Base-by-base conservation (phyloP, 2,888 invertebrate genomes). In the Ophraella communa region DNA sequence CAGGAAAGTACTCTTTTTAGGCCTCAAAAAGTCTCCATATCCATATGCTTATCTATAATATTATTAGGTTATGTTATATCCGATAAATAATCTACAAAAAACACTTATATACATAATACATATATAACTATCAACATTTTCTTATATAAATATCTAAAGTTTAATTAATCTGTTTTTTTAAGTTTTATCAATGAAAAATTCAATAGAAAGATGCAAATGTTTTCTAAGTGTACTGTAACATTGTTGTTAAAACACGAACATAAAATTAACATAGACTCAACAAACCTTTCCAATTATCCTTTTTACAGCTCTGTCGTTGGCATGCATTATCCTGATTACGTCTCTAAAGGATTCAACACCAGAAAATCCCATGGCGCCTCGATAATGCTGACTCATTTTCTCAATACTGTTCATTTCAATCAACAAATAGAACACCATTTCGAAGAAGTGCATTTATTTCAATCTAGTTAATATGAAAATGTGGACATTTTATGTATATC, bases 271-370 rank as follows among this genome's bases (percentile, higher is more conserved):
- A 76, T 75, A 74, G 67, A 76, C 72, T 64, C 67, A 71, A 74
- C 70, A 76, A 76, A 75, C 73, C 75, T 74, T 71, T 76, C 66
- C 75, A 75, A 75, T 76, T 75, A 74, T 68, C 65, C 69, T 54
- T 72, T 71, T 72, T 71, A 71, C 66, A 65, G 64, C 66, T 67
- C 64, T 62, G 51, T 62, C 58, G 55, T 56, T 64, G 65, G 66
- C 65, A 67, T 72, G 74, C 76, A 76, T 75, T 75, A 76, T 72
- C 71, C 69, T 72, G 74, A 76, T 75, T 76, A 71, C 68, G 61
- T 67, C 65, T 64, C 64, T 64, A 59, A 64, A 64, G 64, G 59
- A 58, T 53, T 60, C 52, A 60, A 51, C 49, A 27, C 14, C 58
- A 59, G 49, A 51, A 44, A 58, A 64, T 59, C 64, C 64, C 54